Base-by-base conservation (phyloP, 2,888 invertebrate species). In the Clepsis dumicolana region DNA sequence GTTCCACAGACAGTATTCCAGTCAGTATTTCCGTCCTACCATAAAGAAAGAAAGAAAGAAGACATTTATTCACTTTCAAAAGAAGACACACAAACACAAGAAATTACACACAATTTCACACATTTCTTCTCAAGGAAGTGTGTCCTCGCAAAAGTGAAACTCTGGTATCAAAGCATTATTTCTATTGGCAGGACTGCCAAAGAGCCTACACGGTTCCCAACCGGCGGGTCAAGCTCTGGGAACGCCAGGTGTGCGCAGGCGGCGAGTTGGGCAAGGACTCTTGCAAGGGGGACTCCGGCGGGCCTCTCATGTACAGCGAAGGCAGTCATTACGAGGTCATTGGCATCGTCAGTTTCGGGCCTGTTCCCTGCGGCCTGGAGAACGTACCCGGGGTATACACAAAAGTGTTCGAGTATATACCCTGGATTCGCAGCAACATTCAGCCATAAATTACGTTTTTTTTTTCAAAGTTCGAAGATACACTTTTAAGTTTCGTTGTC, bases 281-380 rank as follows among this genome's bases (percentile, higher is more conserved):
- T 0, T 96, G 96, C 77, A 82, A 89, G 32, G 95, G 95, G 0
- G 95, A 96, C 74, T 95, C 95, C 38, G 96, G 96, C 0, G 96
- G 96, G 0, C 95, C 96, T 0, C 86, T 96, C 16, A 95, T 95
- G 93, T 80, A 79, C 16, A 80, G 86, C 8, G 80, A 81, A 25
- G 74, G 71, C 4, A 73, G 74, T 25, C 70, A 35, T 0, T 77
- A 80, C n/a, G 90, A 89, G 29, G 77, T 79, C 0, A 24, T 80
- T 1, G 96, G 96, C 0, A 82, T 96, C 4, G 95, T 95, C 12
- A 95, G 95, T 4, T 95, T 94, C 72, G 96, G 96, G 1, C 95
- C 95, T 0, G 88, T 90, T 0, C 94, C 94, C 0, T 96, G 96
- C 75, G 96, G 95, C 0, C 85, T 89, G 77, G 82, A 84, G 8